These are phyloP conservation scores for Balanococcus diminutus DNA, from an alignment of 2,888 invertebrate genomes.

Conservation along the genomic window DNA sequence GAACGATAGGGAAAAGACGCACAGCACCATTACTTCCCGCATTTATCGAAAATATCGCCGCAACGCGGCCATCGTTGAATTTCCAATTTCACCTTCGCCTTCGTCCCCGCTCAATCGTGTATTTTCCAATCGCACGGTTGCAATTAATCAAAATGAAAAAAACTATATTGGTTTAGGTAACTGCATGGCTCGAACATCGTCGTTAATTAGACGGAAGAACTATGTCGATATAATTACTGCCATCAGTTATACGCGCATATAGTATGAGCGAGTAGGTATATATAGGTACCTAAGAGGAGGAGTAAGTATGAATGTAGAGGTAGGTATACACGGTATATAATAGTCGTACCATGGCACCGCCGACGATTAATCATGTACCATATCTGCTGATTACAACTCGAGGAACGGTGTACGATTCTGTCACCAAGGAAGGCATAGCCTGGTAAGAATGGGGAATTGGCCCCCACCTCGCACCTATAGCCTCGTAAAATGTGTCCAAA, in stretches of 20 bases:
- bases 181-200: neutral
- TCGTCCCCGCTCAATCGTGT: neutral
- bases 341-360: neutral
- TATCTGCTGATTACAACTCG: neutral
- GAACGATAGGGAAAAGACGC: neutral
- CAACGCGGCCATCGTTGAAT: neutral
- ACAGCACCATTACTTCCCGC: conserved; percentile 1
- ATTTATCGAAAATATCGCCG: conserved; percentile 5
- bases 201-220: conserved; percentile 13
- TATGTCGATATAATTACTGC: conserved; percentile 19
- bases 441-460: too few species aligned
- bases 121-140: neutral
- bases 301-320: neutral
- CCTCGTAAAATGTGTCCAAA: too few species aligned
- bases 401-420: neutral
- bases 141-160: conserved; percentile 22
- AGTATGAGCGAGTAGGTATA: neutral
- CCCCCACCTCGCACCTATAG: too few species aligned
- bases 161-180: neutral
- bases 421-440: too few species aligned
- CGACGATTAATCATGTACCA: neutral
- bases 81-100: conserved; percentile 23
- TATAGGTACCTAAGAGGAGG: neutral
- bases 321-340: neutral
- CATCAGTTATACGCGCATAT: neutral